Percentiles rank a stretch among this genome's conserved stretches.
These are phyloP conservation scores for Drosophila kohkoa DNA, from an alignment of 1,140 invertebrate genomes.

Conservation along the genomic window DNA sequence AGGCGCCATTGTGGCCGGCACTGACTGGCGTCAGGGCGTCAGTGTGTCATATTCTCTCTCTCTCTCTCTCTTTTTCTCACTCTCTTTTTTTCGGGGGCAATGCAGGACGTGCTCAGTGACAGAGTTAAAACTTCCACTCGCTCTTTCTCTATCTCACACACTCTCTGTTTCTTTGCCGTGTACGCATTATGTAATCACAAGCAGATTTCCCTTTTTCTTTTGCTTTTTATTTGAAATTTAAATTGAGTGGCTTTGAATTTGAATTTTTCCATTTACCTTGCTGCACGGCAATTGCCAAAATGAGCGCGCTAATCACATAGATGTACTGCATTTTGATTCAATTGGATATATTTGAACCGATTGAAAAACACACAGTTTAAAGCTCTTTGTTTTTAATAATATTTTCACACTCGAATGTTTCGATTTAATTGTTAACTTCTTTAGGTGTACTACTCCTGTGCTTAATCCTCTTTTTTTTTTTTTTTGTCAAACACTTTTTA, in stretches of 20 bases:
- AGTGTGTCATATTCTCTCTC: conserved; percentile 22
- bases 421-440: conserved; percentile 10
- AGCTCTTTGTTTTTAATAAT: conserved; percentile 11
- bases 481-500: conserved; percentile 36
- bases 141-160: background rate
- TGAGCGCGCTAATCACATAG: conserved; percentile 77
- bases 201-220: conserved; percentile 33
- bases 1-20: conserved; percentile 74
- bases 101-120: conserved; percentile 5
- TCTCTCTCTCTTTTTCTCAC: background rate
- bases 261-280: conserved; percentile 59
- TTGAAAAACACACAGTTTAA: conserved; percentile 7
- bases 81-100: background rate
- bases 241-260: background rate
- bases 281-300: conserved; percentile 77
- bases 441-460: conserved; percentile 4
- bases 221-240: conserved; percentile 2
- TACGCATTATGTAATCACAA: conserved; percentile 73
- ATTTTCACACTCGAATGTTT: conserved; percentile 2
- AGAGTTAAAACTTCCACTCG: conserved; percentile 23
- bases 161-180: conserved; percentile 28
- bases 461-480: conserved; percentile 16
- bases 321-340: conserved; percentile 71
- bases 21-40: conserved; percentile 42
- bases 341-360: conserved; percentile 23